Evolutionary conservation across 2,888 invertebrate species (phyloP).

Genomic region (Nineta flava): DNA sequence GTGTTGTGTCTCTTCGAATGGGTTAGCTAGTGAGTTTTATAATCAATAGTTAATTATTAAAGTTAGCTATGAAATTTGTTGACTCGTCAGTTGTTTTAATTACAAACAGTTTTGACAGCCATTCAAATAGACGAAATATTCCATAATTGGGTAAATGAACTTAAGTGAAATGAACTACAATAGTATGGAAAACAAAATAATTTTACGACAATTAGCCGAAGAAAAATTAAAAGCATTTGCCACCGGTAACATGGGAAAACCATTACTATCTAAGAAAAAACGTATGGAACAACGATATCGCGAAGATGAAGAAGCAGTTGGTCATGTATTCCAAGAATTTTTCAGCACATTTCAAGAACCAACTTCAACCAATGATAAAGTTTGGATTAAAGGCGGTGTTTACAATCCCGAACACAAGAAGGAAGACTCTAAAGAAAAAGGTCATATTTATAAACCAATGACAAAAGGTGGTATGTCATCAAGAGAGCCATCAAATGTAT

Average conservation of each 20-base stretch:
- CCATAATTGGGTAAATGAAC: no score
- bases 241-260: constrained; percentile 56
- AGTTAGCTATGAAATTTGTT: no score
- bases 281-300: constrained; percentile 74
- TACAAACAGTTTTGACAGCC: no score
- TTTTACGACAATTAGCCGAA: constrained; percentile 40
- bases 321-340: constrained; percentile 91
- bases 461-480: constrained; percentile 50
- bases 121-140: no score
- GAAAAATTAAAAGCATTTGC: constrained; percentile 64
- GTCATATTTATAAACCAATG: constrained; percentile 83
- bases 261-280: constrained; percentile 64
- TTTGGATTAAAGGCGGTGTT: constrained; percentile 96
- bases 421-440: constrained; percentile 78
- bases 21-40: no score
- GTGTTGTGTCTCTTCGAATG: no score
- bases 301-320: constrained; percentile 80
- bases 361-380: constrained; percentile 61
- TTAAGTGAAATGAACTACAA: no score
- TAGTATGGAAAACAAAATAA: not conserved
- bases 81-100: no score
- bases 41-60: no score
- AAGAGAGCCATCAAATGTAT: constrained; percentile 31
- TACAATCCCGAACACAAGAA: constrained; percentile 88
- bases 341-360: constrained; percentile 91